Base-by-base conservation (phyloP, 2,888 invertebrate genomes). In the Drosophila leonis region DNA sequence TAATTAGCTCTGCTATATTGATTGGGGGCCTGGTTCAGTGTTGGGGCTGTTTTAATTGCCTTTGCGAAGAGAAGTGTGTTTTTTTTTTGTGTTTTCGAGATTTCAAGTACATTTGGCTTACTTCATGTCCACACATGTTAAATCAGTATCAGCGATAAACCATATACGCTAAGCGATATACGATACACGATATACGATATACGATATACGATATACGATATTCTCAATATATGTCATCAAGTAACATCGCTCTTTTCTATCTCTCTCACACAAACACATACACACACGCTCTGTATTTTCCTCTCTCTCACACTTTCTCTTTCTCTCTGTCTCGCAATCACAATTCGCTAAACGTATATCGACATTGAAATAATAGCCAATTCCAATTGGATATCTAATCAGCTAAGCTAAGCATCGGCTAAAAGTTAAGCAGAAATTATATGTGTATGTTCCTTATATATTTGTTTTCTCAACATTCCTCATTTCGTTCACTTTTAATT, bases 61-160 rank as follows among this genome's bases (percentile, higher is more conserved):
- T 37, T 35, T 41, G 51, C 39, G 72, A 65, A 54, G 54, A 37
- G 33, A 56, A 48, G 54, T 41, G 39, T 46, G 37, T 46, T 18
- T 49, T 41, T 42, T 13, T 13, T 29, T 35, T 44, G 42, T 56
- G 42, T 33, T 51, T 52, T 52, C 10, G 18, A 51, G 42, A 57
- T 52, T 65, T 59, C 59, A 31, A 71, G 44, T 61, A 72, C 52
- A 77, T 55, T 67, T 52, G 55, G 61, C 68, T 77, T 77, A 70
- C 49, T 55, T 77, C 70, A 72, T 72, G 59, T 60, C 52, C 33
- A 35, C 60, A 62, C 72, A 72, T 42, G 49, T 65, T 24, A 59
- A 67, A 72, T 72, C 77, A 64, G 42, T 51, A 59, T 65, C 63
- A 66, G 7, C 35, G 35, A 51, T 51, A 24, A 37, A 49, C 39